phyloP scores from a whole-genome alignment of 1,140 invertebrate species.

The Caenorhabditis elegans region DNA sequence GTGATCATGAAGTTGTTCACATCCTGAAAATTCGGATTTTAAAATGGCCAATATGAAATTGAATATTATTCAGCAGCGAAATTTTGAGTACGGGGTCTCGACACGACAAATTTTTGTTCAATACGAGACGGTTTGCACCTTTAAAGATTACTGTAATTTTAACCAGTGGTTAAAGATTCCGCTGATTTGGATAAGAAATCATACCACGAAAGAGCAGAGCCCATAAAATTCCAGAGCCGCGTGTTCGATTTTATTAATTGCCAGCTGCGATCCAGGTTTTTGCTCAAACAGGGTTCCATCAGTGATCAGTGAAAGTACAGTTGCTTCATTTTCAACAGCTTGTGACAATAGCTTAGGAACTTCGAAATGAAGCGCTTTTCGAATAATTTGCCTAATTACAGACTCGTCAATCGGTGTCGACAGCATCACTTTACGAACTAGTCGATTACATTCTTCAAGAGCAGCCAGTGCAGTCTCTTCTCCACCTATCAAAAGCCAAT shows the following conservation, averaged over 20 bases:
- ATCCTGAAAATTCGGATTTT: not conserved
- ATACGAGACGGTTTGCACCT: too few relatives aligned
- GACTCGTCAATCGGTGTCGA: not conserved
- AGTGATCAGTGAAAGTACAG: not conserved
- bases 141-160: too few relatives aligned
- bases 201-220: not conserved
- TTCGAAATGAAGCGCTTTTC: not conserved
- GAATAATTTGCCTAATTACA: not conserved
- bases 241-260: not conserved
- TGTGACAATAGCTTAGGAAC: not conserved
- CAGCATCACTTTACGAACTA: not conserved
- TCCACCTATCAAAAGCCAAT: not conserved
- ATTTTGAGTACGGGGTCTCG: too few relatives aligned
- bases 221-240: not conserved
- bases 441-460: constrained; percentile 6
- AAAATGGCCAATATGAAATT: too few relatives aligned
- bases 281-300: not conserved
- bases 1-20: not conserved
- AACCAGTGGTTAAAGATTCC: too few relatives aligned
- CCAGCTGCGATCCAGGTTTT: not conserved
- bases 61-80: too few relatives aligned
- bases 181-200: not conserved
- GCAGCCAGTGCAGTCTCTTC: not conserved
- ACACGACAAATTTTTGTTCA: too few relatives aligned
- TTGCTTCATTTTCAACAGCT: not conserved